phyloP scores from a whole-genome alignment of 2,797 vertebrate genomes.

The Lagodon rhomboides region DNA sequence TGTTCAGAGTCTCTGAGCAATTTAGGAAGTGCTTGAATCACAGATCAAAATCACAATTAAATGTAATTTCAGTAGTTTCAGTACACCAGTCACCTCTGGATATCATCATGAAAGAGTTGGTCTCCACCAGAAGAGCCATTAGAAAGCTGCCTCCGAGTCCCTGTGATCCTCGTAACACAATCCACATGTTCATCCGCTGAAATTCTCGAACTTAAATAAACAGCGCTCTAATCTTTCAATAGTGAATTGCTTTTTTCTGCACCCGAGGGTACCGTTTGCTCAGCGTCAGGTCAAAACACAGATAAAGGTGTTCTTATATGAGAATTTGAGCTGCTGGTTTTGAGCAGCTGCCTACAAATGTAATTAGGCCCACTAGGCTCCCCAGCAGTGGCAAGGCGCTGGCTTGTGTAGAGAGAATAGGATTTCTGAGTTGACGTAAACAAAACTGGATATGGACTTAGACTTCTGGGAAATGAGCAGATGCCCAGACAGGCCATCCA shows the following conservation, averaged over 20 bases:
- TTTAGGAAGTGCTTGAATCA: neutral
- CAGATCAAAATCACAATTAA: neutral
- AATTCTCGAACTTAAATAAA: conserved; percentile 30
- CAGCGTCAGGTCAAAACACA: conserved; percentile 29
- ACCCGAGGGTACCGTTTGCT: conserved; percentile 20
- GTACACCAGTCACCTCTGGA: neutral
- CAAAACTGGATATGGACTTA: conserved; percentile 60
- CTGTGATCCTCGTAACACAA: conserved; percentile 34
- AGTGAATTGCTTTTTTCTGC: conserved; percentile 8
- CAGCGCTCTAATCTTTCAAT: neutral
- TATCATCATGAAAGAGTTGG: neutral
- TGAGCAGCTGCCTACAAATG: conserved; percentile 47
- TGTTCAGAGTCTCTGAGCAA: neutral
- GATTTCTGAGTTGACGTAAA: conserved; percentile 69
- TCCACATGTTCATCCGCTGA: conserved; percentile 40
- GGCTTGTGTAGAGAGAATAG: conserved; percentile 42
- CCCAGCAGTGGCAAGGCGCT: conserved; percentile 37
- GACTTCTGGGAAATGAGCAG: conserved; percentile 73
- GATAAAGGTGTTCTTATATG: conserved; percentile 44
- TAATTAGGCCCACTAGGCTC: conserved; percentile 42
- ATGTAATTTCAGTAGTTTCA: neutral
- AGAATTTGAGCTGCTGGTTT: conserved; percentile 36
- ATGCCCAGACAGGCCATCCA: conserved; percentile 71
- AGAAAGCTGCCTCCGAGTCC: neutral
- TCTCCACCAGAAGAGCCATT: neutral